Evolutionary conservation across 1,140 invertebrate species (phyloP).

Genomic region (Heliconius eleuchia): DNA sequence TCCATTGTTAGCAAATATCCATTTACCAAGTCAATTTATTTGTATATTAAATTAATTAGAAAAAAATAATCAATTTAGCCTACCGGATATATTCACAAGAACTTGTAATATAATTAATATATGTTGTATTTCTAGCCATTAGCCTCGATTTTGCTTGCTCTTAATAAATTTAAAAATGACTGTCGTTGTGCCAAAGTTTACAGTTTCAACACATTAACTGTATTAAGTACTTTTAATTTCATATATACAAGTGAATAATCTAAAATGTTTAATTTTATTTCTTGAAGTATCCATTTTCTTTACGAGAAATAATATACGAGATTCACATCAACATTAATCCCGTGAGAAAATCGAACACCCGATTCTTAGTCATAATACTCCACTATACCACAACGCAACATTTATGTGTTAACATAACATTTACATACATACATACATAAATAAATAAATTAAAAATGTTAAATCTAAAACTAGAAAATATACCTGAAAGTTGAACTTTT

Average conservation of each 20-base stretch:
- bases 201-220: too few species aligned
- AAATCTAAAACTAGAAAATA: conserved; percentile 4
- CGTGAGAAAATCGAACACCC: neutral
- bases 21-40: neutral
- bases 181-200: too few species aligned
- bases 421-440: neutral
- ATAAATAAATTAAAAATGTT: neutral
- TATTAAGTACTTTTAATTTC: too few species aligned
- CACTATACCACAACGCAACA: neutral
- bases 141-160: neutral
- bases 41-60: neutral
- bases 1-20: neutral
- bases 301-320: too few species aligned
- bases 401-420: neutral
- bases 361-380: neutral
- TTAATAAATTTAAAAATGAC: neutral
- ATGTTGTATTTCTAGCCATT: neutral
- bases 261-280: too few species aligned
- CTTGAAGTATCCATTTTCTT: neutral
- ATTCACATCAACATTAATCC: neutral
- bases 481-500: neutral
- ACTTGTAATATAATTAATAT: neutral
- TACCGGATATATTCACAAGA: neutral
- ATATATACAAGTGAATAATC: too few species aligned
- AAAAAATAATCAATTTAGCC: neutral